phyloP scores from a whole-genome alignment of 2,113 vertebrate genomes.

The Jacana jacana region DNA sequence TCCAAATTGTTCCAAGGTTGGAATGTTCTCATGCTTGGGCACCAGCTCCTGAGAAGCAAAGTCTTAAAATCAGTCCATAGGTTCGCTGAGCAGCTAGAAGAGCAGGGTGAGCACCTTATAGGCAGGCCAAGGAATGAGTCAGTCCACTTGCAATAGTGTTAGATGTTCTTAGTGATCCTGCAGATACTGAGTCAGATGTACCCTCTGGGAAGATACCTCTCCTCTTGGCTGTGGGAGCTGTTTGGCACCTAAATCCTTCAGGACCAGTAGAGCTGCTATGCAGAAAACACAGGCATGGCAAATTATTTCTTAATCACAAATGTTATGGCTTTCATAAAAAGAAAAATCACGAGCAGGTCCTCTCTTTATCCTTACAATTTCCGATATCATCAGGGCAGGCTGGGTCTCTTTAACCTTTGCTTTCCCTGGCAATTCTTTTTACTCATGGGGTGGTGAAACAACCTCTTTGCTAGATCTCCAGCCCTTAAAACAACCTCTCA shows the following conservation, averaged over 20 bases:
- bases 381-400: not conserved
- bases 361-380: not conserved
- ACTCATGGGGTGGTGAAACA: not conserved
- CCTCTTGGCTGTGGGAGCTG: not conserved
- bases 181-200: constrained; percentile 1
- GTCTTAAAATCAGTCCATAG: not conserved
- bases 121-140: not conserved
- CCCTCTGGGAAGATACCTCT: not conserved
- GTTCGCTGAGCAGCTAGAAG: not conserved
- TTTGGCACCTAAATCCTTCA: not conserved
- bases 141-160: not conserved
- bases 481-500: not conserved
- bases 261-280: not conserved
- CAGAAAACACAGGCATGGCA: accelerated
- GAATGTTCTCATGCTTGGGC: not conserved
- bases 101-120: not conserved
- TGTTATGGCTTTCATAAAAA: not conserved
- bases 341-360: not conserved
- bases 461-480: not conserved
- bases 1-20: not conserved
- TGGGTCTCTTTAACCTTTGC: not conserved
- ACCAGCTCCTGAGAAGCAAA: not conserved
- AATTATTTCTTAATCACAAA: not conserved
- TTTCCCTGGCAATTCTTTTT: not conserved
- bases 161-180: not conserved